Evolutionary conservation across 2,113 vertebrate species (phyloP).

Genomic region (Vulpes ferrilata): DNA sequence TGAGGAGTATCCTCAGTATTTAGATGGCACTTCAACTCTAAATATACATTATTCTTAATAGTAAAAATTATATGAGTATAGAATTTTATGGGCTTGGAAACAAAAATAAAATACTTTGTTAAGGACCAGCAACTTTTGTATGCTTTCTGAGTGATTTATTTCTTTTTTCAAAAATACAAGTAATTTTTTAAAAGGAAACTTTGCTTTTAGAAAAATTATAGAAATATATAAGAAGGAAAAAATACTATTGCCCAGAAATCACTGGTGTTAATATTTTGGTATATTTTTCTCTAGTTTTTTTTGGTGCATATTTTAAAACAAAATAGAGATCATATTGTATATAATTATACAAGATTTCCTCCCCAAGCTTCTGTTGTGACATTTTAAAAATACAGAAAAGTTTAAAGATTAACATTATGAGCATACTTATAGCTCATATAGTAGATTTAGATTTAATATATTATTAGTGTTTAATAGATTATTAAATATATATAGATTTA

Average conservation of each 20-base stretch:
- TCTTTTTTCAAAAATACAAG: conserved; percentile 15
- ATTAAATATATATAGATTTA: too few species aligned
- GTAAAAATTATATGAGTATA: background rate
- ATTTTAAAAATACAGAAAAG: conserved; percentile 36
- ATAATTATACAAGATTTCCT: background rate
- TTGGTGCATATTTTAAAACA: background rate
- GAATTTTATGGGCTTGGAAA: conserved; percentile 38
- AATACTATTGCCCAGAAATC: background rate
- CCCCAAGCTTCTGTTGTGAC: background rate
- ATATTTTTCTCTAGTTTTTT: conserved; percentile 26
- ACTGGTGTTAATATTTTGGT: conserved; percentile 21
- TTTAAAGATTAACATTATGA: conserved; percentile 37
- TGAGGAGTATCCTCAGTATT: background rate
- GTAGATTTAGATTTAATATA: background rate
- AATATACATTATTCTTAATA: background rate
- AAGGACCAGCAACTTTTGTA: background rate
- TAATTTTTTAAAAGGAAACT: conserved; percentile 2
- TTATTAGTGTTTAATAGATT: conserved; percentile 4
- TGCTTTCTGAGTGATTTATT: conserved; percentile 38
- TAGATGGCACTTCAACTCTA: background rate
- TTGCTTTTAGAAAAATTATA: background rate
- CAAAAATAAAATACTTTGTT: conserved; percentile 34
- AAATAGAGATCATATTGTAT: background rate
- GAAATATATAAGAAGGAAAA: conserved; percentile 3
- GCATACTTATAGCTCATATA: background rate